Base-by-base conservation (phyloP, 1,140 invertebrate species). In the Drosophila kanapiae region DNA sequence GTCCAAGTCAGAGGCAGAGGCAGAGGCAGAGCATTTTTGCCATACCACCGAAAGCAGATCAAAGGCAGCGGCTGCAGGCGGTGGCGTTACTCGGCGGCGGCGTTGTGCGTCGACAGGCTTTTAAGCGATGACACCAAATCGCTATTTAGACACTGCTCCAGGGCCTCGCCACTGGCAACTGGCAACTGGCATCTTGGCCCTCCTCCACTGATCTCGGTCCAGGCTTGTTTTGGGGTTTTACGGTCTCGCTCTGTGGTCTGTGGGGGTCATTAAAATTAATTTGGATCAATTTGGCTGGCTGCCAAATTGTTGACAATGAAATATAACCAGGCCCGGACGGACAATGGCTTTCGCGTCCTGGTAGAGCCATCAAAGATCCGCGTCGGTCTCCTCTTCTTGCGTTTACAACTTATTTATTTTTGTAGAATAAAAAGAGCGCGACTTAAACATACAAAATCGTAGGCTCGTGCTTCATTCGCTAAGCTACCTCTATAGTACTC, bases 281-380 rank as follows among this genome's bases (percentile, higher is more conserved):
- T 92, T 91, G 91, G 91, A 83, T 92, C 91, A 92, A 92, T 92
- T 92, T 92, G 80, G 91, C 80, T 74, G 74, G 84, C 91, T 92
- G 91, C 87, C 91, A 92, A 91, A 91, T 91, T 92, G 91, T 88
- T 92, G 91, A 92, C 91, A 92, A 92, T 92, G 91, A 92, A 92
- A 92, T 92, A 92, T 91, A 90, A 85, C 74, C 77, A 82, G 63
- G 45, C 14, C 13, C 1, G 60, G 67, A 48, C 29, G 40, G 48
- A 51, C 48, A 51, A 35, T 43, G 40, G 42, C 33, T n/a, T 42
- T 23, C 37, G 38, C 54, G 35, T 43, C 42, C 47, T 58, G 79
- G 82, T 88, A 88, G 65, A 87, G 83, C 72, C 83, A 84, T 87
- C 83, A 87, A 83, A 56, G 80, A 74, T 64, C 60, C 67, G 42